A percentile compares a stretch with the other conserved stretches of the same genome.
phyloP scores from a whole-genome alignment of 2,888 invertebrate genomes.

The Plagodis pulveraria region DNA sequence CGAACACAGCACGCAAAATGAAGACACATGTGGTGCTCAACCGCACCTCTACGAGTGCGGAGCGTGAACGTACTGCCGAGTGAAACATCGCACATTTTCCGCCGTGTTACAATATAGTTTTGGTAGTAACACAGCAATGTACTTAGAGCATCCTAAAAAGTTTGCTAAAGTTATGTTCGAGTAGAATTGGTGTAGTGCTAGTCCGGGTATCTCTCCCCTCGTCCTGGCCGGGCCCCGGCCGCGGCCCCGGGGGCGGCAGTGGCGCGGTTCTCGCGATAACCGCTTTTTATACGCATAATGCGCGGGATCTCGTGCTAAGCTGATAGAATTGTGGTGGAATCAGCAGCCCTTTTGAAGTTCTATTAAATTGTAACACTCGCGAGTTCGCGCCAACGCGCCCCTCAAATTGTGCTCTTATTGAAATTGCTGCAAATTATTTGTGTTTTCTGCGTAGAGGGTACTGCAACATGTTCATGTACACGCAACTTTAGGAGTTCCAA shows the following conservation, averaged over 20 bases:
- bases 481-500: not conserved
- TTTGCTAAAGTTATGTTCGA: slow-evolving; percentile 56
- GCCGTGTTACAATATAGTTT: slow-evolving; percentile 45
- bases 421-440: slow-evolving; percentile 76
- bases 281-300: slow-evolving; percentile 84
- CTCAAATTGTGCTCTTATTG: slow-evolving; percentile 82
- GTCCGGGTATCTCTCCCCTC: slow-evolving; percentile 42
- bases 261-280: slow-evolving; percentile 66
- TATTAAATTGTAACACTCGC: slow-evolving; percentile 83
- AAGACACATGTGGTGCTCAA: slow-evolving; percentile 51
- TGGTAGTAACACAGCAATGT: slow-evolving; percentile 61
- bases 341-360: slow-evolving; percentile 83
- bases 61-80: slow-evolving; percentile 20
- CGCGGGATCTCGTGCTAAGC: slow-evolving; percentile 80
- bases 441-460: slow-evolving; percentile 47
- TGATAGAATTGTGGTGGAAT: slow-evolving; percentile 84
- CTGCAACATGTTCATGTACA: not conserved
- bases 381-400: slow-evolving; percentile 78
- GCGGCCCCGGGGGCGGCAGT: slow-evolving; percentile 6
- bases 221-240: not conserved
- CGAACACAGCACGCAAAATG: slow-evolving; percentile 45
- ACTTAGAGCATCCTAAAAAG: slow-evolving; percentile 66
- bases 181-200: slow-evolving; percentile 49
- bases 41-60: slow-evolving; percentile 17
- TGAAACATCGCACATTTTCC: slow-evolving; percentile 40